Evolutionary conservation across 1,140 invertebrate genomes (phyloP).

Genomic region (Riptortus pedestris): DNA sequence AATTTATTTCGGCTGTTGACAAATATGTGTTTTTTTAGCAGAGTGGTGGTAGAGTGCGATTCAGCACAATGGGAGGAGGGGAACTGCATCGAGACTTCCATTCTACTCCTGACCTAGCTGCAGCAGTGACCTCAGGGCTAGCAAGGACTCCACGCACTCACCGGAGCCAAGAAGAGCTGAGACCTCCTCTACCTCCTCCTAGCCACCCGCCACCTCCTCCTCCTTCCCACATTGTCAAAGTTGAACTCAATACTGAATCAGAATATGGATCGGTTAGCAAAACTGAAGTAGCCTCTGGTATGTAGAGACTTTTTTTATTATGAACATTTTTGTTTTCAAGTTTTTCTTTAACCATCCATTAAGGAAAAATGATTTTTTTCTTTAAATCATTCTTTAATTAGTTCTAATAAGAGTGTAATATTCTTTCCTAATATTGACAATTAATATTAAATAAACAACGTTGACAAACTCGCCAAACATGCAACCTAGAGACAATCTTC

Average conservation of each 20-base stretch:
- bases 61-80: conserved; percentile 41
- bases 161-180: conserved; percentile 65
- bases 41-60: conserved; percentile 39
- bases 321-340: too few species aligned
- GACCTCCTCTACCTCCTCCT: conserved; percentile 39
- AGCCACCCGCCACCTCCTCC: conserved; percentile 34
- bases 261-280: conserved; percentile 15
- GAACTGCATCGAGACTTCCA: conserved; percentile 75
- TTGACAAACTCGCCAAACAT: too few species aligned
- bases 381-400: too few species aligned
- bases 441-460: too few species aligned
- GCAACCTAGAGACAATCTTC: too few species aligned
- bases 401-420: too few species aligned
- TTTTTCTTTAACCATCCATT: too few species aligned
- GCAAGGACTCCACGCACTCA: conserved; percentile 39
- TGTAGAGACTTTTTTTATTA: too few species aligned
- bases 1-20: too few species aligned
- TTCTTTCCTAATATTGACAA: too few species aligned
- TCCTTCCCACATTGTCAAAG: conserved; percentile 30
- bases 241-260: conserved; percentile 26
- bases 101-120: conserved; percentile 71
- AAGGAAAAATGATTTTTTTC: too few species aligned
- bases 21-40: neutral
- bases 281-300: neutral
- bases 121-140: conserved; percentile 25